Conservation (phyloP, 1,140 invertebrate species). For the Condylostylus longicornis region DNA sequence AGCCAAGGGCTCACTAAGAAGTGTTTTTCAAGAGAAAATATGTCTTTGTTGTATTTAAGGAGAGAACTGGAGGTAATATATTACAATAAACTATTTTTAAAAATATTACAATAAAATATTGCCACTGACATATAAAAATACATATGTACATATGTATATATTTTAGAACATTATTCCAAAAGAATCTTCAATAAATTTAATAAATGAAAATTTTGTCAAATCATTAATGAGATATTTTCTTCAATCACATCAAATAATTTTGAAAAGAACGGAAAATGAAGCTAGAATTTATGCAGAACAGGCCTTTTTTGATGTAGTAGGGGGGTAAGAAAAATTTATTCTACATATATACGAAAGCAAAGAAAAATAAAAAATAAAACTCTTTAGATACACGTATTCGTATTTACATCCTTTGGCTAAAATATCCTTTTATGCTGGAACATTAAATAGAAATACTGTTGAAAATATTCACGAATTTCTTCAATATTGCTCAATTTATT, state of each 20-base stretch:
- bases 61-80: slow-evolving; percentile 18
- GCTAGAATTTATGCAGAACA: slow-evolving; percentile 13
- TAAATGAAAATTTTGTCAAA: slow-evolving; percentile 12
- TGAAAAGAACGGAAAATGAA: slow-evolving; percentile 10
- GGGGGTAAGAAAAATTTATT: too few species aligned
- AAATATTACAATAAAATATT: background rate
- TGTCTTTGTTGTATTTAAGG: slow-evolving; percentile 19
- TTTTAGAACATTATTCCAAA: slow-evolving; percentile 9
- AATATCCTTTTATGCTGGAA: slow-evolving; percentile 25
- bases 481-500: slow-evolving; percentile 14
- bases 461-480: slow-evolving; percentile 16
- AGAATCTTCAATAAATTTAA: slow-evolving; percentile 4
- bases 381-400: slow-evolving; percentile 14
- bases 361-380: background rate
- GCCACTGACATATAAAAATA: too few species aligned
- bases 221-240: slow-evolving; percentile 24
- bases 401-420: slow-evolving; percentile 23
- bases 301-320: slow-evolving; percentile 24
- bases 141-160: too few species aligned
- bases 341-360: too few species aligned
- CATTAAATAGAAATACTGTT: slow-evolving; percentile 15
- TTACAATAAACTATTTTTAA: background rate
- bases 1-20: slow-evolving; percentile 8
- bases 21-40: slow-evolving; percentile 26
- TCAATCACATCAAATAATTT: slow-evolving; percentile 18